Percentiles rank a stretch among this genome's conserved stretches.
Conservation (phyloP, 2,888 invertebrate species). For the Argynnis bischoffii region DNA sequence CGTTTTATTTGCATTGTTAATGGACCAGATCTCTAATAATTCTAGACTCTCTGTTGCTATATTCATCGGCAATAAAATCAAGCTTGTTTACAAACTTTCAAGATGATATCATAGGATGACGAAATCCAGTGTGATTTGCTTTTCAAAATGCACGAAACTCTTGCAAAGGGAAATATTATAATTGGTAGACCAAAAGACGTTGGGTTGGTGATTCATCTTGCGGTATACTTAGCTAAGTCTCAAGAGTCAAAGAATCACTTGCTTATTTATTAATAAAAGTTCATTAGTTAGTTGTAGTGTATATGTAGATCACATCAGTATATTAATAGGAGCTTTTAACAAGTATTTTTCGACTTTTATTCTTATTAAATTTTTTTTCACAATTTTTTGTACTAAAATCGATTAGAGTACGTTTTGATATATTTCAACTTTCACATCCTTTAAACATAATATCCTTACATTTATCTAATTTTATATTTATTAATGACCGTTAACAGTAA, state of each 20-base stretch:
- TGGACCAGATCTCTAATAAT: neutral
- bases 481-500: conserved; percentile 34
- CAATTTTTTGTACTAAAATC: no score
- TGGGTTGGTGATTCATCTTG: conserved; percentile 25
- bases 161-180: conserved; percentile 15
- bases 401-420: neutral
- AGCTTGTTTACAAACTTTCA: conserved; percentile 1
- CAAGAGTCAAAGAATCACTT: conserved; percentile 15
- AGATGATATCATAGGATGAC: conserved; percentile 33
- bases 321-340: no score
- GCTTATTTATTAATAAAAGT: conserved; percentile 16
- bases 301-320: no score
- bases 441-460: conserved; percentile 5
- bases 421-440: conserved; percentile 20
- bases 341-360: neutral
- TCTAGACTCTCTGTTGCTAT: neutral
- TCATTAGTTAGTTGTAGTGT: neutral
- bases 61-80: conserved; percentile 7
- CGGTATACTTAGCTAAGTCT: conserved; percentile 7
- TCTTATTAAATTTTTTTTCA: neutral
- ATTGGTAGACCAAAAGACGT: conserved; percentile 26
- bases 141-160: conserved; percentile 10
- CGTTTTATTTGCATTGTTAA: no score
- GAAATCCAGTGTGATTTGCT: conserved; percentile 21
- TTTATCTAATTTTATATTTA: conserved; percentile 26